Evolutionary conservation across 2,113 vertebrate genomes (phyloP).

Genomic region (Oryzias celebensis): DNA sequence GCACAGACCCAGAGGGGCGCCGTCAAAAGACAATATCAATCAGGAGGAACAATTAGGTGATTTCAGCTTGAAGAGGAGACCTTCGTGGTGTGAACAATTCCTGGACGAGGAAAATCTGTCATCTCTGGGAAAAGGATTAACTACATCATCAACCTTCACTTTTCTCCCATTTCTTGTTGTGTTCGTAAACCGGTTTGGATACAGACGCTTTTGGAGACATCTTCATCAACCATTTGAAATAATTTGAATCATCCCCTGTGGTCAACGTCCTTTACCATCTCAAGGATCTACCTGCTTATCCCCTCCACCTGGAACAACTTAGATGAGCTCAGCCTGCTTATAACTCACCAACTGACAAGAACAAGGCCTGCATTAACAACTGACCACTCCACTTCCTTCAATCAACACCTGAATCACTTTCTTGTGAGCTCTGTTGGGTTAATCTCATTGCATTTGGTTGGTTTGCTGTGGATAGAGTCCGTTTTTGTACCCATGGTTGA

Average conservation of each 20-base stretch:
- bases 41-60: conserved; percentile 36
- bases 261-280: conserved; percentile 48
- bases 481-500: not conserved
- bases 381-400: not conserved
- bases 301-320: conserved; percentile 68
- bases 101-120: conserved; percentile 11
- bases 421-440: conserved; percentile 7
- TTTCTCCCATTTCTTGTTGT: conserved; percentile 2
- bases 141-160: conserved; percentile 6
- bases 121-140: conserved; percentile 43
- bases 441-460: conserved; percentile 19
- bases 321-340: conserved; percentile 67
- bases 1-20: conserved; percentile 37
- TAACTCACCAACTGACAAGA: conserved; percentile 41
- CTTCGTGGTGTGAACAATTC: not conserved
- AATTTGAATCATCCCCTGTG: conserved; percentile 58
- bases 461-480: conserved; percentile 27
- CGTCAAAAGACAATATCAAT: conserved; percentile 43
- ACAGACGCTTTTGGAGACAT: conserved; percentile 25
- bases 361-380: conserved; percentile 28
- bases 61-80: conserved; percentile 23
- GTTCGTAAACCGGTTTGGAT: conserved; percentile 19
- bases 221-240: conserved; percentile 32
- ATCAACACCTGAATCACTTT: not conserved
- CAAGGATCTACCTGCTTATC: conserved; percentile 68